Conservation (phyloP, 2,888 invertebrate species). For the Agrochola litura region DNA sequence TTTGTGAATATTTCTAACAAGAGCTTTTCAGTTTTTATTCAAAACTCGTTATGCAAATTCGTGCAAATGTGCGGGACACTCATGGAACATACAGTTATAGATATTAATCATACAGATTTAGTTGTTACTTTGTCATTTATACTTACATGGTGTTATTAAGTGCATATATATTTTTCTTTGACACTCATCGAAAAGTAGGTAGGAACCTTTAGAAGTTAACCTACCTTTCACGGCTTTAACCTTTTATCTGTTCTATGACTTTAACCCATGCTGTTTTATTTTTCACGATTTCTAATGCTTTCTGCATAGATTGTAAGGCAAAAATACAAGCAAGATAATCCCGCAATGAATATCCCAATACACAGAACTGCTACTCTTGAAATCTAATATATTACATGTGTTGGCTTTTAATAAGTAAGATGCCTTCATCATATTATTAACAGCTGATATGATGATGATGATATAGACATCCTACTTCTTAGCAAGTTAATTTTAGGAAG, state of each 20-base stretch:
- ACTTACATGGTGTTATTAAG: slow-evolving; percentile 47
- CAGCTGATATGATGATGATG: too few species aligned
- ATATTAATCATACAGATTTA: slow-evolving; percentile 61
- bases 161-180: slow-evolving; percentile 39
- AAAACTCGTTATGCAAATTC: slow-evolving; percentile 65
- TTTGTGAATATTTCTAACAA: slow-evolving; percentile 46
- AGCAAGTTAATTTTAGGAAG: too few species aligned
- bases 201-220: slow-evolving; percentile 20
- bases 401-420: too few species aligned
- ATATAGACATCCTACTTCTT: too few species aligned
- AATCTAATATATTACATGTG: not conserved
- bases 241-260: too few species aligned
- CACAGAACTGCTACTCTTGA: not conserved
- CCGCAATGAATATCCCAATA: not conserved
- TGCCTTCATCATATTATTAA: too few species aligned
- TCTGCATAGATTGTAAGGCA: not conserved
- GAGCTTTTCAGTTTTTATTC: slow-evolving; percentile 61
- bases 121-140: slow-evolving; percentile 56
- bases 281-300: slow-evolving; percentile 9
- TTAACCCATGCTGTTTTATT: not conserved
- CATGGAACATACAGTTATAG: slow-evolving; percentile 60
- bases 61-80: slow-evolving; percentile 56
- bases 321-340: not conserved
- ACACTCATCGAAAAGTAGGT: slow-evolving; percentile 25
- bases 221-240: slow-evolving; percentile 16